phyloP scores from a whole-genome alignment of 2,888 invertebrate genomes.

The Drosophila leonis region DNA sequence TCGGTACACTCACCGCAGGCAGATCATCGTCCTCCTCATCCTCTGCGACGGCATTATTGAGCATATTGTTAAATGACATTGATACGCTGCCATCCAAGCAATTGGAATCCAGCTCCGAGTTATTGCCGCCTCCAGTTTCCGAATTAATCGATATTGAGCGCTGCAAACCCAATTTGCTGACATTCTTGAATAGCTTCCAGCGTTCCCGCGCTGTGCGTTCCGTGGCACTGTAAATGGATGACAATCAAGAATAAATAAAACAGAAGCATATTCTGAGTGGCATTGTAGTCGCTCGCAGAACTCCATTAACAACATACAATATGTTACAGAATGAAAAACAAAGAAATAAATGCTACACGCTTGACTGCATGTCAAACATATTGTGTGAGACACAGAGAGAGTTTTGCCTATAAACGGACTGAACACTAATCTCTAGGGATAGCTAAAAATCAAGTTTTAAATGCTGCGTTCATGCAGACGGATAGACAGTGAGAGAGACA shows the following conservation, averaged over 20 bases:
- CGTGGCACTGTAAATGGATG: slow-evolving; percentile 26
- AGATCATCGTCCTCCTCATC: slow-evolving; percentile 69
- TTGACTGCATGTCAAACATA: slow-evolving; percentile 1
- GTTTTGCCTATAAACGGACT: neutral
- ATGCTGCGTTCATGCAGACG: neutral
- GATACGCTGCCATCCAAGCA: slow-evolving; percentile 51
- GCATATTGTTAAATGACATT: slow-evolving; percentile 36
- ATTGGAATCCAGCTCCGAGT: slow-evolving; percentile 43
- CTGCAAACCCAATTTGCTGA: slow-evolving; percentile 84
- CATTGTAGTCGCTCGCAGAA: neutral
- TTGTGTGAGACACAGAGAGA: neutral
- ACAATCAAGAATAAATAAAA: slow-evolving; percentile 3
- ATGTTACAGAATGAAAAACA: neutral
- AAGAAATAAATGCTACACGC: neutral
- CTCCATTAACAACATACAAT: neutral
- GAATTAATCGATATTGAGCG: slow-evolving; percentile 73
- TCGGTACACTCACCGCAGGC: slow-evolving; percentile 59
- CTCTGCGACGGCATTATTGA: slow-evolving; percentile 46
- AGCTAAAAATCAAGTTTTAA: slow-evolving; percentile 2
- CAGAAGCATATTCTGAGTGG: neutral
- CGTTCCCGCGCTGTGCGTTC: slow-evolving; percentile 86
- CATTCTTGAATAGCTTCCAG: slow-evolving; percentile 85
- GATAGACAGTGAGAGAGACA: neutral
- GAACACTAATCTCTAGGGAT: too few species aligned
- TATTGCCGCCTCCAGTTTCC: slow-evolving; percentile 46